Percentiles rank a stretch among this genome's conserved stretches.
phyloP scores from a whole-genome alignment of 2,113 vertebrate genomes.

The Chloropsis hardwickii region DNA sequence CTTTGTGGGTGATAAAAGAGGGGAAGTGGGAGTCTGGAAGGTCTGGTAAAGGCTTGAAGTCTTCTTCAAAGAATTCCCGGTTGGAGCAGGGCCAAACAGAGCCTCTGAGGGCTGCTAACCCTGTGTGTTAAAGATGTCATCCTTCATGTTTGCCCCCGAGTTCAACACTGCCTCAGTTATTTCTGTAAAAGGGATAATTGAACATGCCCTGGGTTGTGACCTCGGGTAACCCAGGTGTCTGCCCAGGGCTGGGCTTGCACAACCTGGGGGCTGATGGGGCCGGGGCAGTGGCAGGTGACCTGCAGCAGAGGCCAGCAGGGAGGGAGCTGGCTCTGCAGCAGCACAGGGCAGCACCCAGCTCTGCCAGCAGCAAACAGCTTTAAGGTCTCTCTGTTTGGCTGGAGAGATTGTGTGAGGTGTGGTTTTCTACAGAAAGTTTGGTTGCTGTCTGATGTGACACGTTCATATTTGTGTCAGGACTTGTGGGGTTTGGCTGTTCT shows the following conservation, averaged over 20 bases:
- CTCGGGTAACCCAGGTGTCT: background rate
- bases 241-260: background rate
- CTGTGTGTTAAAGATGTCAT: rapidly evolving
- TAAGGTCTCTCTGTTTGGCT: too few species aligned
- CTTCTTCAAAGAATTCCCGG: background rate
- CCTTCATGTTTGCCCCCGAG: background rate
- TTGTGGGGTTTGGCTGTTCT: background rate
- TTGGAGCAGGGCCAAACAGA: background rate
- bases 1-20: rapidly evolving
- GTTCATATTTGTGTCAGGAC: background rate
- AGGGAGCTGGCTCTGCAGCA: background rate
- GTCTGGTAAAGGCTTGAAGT: background rate
- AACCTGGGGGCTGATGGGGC: background rate
- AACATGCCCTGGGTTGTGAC: rapidly evolving
- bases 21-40: background rate
- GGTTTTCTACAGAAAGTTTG: background rate
- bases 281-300: rapidly evolving
- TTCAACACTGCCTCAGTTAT: rapidly evolving
- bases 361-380: background rate
- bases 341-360: background rate
- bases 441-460: background rate
- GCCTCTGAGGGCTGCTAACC: background rate
- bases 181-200: background rate
- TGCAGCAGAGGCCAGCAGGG: background rate
- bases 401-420: background rate